phyloP scores from a whole-genome alignment of 2,113 vertebrate genomes.

The Oryzias javanicus region DNA sequence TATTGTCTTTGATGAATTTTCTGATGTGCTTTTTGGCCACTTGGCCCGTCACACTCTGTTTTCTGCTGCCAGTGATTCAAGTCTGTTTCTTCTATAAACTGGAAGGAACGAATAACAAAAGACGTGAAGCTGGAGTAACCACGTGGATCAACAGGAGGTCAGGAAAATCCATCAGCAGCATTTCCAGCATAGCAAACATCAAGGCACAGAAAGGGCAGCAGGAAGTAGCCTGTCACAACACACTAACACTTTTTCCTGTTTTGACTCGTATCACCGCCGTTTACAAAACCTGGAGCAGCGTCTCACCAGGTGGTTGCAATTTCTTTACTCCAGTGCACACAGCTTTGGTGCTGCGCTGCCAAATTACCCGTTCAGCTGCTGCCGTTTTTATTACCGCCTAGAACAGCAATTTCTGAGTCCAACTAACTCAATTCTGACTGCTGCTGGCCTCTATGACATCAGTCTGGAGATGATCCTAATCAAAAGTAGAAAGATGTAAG shows the following conservation, averaged over 20 bases:
- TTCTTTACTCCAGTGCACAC: constrained; percentile 19
- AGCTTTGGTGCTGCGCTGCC: constrained; percentile 10
- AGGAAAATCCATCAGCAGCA: constrained; percentile 21
- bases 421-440: constrained; percentile 25
- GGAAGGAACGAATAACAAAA: too few relatives aligned
- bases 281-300: background rate
- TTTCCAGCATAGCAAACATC: constrained; percentile 21
- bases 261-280: background rate
- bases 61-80: too few relatives aligned
- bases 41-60: too few relatives aligned
- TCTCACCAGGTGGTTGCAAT: constrained; percentile 22
- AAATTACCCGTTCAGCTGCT: constrained; percentile 17
- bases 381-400: constrained; percentile 3
- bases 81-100: too few relatives aligned
- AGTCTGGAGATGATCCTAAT: constrained; percentile 24
- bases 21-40: too few relatives aligned
- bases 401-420: constrained; percentile 12
- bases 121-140: too few relatives aligned
- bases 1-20: too few relatives aligned
- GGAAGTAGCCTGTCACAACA: constrained; percentile 58
- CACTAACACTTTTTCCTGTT: constrained; percentile 40
- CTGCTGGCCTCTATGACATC: constrained; percentile 16
- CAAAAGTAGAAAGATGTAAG: constrained; percentile 13
- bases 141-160: constrained; percentile 17
- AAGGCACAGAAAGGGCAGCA: constrained; percentile 10